A percentile compares a stretch with the other conserved stretches of the same genome.
phyloP scores from a whole-genome alignment of 2,888 invertebrate species.

The Campoplex capitator region DNA sequence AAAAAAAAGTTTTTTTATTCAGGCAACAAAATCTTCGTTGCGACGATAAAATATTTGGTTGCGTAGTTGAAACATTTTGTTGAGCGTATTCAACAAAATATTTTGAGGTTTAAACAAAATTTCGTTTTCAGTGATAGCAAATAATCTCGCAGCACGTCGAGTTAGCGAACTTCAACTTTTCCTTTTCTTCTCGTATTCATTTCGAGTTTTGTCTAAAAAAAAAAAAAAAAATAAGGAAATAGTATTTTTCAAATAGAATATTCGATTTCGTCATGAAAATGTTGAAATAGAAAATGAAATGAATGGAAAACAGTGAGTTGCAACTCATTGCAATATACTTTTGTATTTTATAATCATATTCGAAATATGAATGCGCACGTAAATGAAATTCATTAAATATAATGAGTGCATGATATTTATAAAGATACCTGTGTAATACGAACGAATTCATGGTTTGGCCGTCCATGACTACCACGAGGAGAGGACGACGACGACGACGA shows the following conservation, averaged over 20 bases:
- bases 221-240: background rate
- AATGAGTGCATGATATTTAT: background rate
- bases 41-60: too few relatives aligned
- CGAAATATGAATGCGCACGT: background rate
- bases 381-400: background rate
- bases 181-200: background rate
- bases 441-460: slow-evolving; percentile 76
- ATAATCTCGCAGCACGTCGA: too few relatives aligned
- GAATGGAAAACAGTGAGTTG: background rate
- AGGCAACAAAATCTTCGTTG: too few relatives aligned
- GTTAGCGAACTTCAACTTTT: too few relatives aligned
- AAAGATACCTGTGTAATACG: background rate
- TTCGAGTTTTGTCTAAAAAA: background rate
- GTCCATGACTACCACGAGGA: slow-evolving; percentile 77
- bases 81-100: too few relatives aligned
- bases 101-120: too few relatives aligned
- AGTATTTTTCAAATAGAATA: background rate
- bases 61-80: too few relatives aligned
- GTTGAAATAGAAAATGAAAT: background rate
- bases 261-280: background rate
- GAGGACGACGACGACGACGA: slow-evolving; percentile 26
- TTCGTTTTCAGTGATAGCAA: too few relatives aligned
- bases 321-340: background rate
- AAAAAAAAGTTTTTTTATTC: too few relatives aligned
- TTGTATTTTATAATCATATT: background rate